Base-by-base conservation (phyloP, 2,888 invertebrate species). In the Autographa pulchrina region DNA sequence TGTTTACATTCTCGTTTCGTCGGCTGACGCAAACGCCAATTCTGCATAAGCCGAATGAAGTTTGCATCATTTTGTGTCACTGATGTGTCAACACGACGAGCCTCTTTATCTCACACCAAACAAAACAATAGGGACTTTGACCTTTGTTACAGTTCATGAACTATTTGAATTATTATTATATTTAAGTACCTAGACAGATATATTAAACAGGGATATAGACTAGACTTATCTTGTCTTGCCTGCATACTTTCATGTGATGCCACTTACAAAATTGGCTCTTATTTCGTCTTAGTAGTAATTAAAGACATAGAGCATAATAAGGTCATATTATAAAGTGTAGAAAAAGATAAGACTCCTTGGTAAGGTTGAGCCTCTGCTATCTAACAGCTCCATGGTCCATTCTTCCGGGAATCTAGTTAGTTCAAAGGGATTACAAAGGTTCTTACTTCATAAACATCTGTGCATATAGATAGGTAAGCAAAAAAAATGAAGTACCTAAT, bases 1-100 rank as follows among this genome's bases (percentile, higher is more conserved):
- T 89, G 85, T 90, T 89, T 88, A 88, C 82, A 79, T 86, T 88
- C 78, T 83, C 81, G 74, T 75, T 84, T 83, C 78, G 75, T 69
- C 58, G 70, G 76, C 73, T 87, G 88, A 88, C 83, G 88, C 78
- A 83, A 85, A 85, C 78, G 78, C 70, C 69, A 74, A 82, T 86
- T 89, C 84, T 83, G 80, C 80, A 85, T 85, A 87, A 73, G 32
- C 35, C 62, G 61, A 56, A 64, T 71, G 60, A 65, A 73, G 63
- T 81, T 87, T 86, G 85, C 84, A 86, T 86, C 82, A 84, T 68
- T 83, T 91, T 89, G 83, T 74, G 72, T 61, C 70, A 74, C 63
- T 65, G 59, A 64, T 78, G 31, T 81, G 85, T 87, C 83, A 87
- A 86, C 80, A 87, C 68, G 75, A 64, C 79, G 76, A 79, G 75